Percentiles rank a stretch among this genome's conserved stretches.
Evolutionary conservation across 2,888 invertebrate species (phyloP).

Genomic region (Phortica okadai): DNA sequence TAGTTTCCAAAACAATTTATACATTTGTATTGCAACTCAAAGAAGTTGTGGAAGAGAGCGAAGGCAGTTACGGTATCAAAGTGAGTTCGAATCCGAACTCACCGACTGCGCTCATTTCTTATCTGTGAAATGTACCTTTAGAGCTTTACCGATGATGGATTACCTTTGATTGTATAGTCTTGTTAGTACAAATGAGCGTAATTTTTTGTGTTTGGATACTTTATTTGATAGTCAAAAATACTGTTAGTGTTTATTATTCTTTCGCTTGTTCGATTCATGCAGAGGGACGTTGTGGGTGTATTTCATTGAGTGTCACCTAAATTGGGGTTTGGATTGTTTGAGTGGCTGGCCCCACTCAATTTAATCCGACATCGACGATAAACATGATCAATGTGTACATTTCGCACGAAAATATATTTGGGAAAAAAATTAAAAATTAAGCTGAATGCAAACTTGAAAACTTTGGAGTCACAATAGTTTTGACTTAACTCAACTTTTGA

Average conservation of each 20-base stretch:
- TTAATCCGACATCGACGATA: not conserved
- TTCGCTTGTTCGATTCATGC: not conserved
- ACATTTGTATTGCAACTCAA: conserved; percentile 53
- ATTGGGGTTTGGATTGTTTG: not conserved
- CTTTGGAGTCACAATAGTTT: too few relatives aligned
- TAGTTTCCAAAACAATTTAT: conserved; percentile 62
- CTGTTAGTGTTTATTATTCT: not conserved
- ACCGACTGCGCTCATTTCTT: conserved; percentile 42
- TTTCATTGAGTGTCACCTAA: not conserved
- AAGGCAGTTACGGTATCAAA: not conserved
- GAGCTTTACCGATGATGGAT: conserved; percentile 67
- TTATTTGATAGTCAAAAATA: conserved; percentile 6
- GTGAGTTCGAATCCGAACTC: not conserved
- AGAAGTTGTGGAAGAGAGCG: conserved; percentile 28
- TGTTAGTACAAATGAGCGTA: conserved; percentile 51
- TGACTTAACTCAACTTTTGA: too few relatives aligned
- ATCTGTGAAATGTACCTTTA: conserved; percentile 54
- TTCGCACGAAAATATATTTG: not conserved
- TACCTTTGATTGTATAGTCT: conserved; percentile 58
- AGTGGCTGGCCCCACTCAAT: not conserved
- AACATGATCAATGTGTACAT: not conserved
- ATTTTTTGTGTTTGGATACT: conserved; percentile 51
- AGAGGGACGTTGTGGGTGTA: not conserved
- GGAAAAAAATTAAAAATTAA: too few relatives aligned
- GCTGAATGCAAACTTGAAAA: too few relatives aligned